Percentiles rank a stretch among this genome's conserved stretches.
phyloP scores from a whole-genome alignment of 2,888 invertebrate species.

The Nomada ferruginata region DNA sequence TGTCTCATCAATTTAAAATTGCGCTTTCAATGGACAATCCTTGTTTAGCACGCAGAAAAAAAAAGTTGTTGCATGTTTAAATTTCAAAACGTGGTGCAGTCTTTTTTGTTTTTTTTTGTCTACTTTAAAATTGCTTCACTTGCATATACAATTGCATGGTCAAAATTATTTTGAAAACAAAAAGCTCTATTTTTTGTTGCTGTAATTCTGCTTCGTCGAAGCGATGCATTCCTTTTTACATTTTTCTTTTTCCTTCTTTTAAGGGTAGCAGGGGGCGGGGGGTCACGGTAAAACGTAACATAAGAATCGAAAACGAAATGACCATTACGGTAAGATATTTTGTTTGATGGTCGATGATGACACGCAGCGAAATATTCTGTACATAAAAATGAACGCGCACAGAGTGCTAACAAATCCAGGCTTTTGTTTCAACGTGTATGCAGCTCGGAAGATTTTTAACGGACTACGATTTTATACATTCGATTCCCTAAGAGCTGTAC shows the following conservation, averaged over 20 bases:
- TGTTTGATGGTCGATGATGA: neutral
- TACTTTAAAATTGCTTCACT: conserved; percentile 21
- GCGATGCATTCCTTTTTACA: too few relatives aligned
- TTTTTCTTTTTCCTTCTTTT: neutral
- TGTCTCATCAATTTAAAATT: neutral
- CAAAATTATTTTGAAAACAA: conserved; percentile 11
- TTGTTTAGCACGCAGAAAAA: conserved; percentile 18
- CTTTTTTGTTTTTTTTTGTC: neutral
- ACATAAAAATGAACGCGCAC: conserved; percentile 34
- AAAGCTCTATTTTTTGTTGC: neutral
- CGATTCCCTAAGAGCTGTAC: conserved; percentile 43
- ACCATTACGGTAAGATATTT: neutral
- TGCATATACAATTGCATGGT: neutral
- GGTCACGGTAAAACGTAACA: conserved; percentile 10
- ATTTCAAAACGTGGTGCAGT: conserved; percentile 11
- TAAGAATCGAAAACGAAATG: neutral
- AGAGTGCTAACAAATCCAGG: conserved; percentile 32
- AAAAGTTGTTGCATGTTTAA: conserved; percentile 31
- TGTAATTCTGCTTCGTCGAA: neutral
- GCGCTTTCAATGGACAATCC: conserved; percentile 38
- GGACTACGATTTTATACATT: conserved; percentile 47
- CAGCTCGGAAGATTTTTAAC: conserved; percentile 23
- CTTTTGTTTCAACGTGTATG: conserved; percentile 33
- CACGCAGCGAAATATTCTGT: conserved; percentile 35
- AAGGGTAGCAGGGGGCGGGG: neutral